Base-by-base conservation (phyloP, 2,113 vertebrate genomes). In the Salvator merianae region DNA sequence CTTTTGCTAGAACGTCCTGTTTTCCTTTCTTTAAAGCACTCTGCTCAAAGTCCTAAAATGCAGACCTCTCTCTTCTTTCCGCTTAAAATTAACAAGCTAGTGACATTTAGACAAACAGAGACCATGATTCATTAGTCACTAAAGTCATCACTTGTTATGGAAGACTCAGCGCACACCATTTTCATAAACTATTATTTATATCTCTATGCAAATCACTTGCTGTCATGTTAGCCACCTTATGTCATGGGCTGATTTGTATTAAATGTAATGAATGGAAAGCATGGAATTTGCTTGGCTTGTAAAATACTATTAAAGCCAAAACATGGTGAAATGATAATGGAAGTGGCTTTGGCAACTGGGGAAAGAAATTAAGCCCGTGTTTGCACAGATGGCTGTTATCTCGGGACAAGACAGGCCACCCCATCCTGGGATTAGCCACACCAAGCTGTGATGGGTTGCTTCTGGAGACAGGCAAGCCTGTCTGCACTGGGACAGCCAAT, bases 221-320 rank as follows among this genome's bases (percentile, higher is more conserved):
- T 63, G 50, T 86, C 88, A 18, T 71, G 68, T 36, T 81, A 80
- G 71, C 69, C 30, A 30, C 12, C 13, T 10, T 77, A 10, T 28
- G 84, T 63, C 76, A 84, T 84, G 62, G 87, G 87, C 84, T 72
- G 30, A 90, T 91, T 93, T 94, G 89, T 87, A 82, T 91, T 47
- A 91, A 87, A 83, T 84, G 50, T 79, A 87, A 62, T 50, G 43
- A 28, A 50, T 0, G 22, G 83, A 90, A 84, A 66, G 88, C 28
- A 55, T 69, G 76, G 87, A 72, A 77, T 72, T 87, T 81, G 32
- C 79, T 2, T 72, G 73, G 80, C 0, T 88, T 80, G 50, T 38
- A 36, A 77, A 68, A 43, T 2, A 3, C 8, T 65, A 2, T 78
- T 14, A 38, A 78, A 63, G 26, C 8, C 76, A 63, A 14, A 32